Evolutionary conservation across 2,113 vertebrate species (phyloP).

Genomic region (Halcyon malimbica): DNA sequence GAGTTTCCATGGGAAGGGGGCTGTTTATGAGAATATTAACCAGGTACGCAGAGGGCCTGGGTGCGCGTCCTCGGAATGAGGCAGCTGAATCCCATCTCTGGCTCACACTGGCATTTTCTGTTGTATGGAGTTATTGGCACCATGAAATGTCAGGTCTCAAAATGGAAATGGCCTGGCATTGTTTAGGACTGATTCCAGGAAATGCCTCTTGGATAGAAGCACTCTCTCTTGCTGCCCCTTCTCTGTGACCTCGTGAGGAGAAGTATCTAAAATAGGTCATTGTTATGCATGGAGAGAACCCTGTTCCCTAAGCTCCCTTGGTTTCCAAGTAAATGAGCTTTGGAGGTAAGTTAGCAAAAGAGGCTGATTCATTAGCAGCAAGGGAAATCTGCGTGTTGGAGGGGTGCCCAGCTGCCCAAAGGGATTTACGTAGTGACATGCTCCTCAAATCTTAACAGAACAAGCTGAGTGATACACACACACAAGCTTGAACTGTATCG

Average conservation of each 20-base stretch:
- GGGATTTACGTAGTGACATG: slow-evolving; percentile 58
- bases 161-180: slow-evolving; percentile 65
- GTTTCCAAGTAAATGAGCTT: slow-evolving; percentile 73
- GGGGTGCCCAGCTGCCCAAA: slow-evolving; percentile 55
- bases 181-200: slow-evolving; percentile 55
- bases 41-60: not conserved
- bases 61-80: not conserved
- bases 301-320: slow-evolving; percentile 60
- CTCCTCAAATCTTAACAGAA: slow-evolving; percentile 40
- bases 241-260: not conserved
- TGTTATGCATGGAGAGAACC: slow-evolving; percentile 60
- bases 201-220: slow-evolving; percentile 44
- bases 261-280: slow-evolving; percentile 69
- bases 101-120: slow-evolving; percentile 2
- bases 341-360: slow-evolving; percentile 72
- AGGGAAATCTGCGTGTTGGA: slow-evolving; percentile 63
- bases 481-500: slow-evolving; percentile 49
- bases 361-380: slow-evolving; percentile 71
- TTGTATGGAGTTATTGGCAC: slow-evolving; percentile 3
- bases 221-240: slow-evolving; percentile 35
- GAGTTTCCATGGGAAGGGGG: not conserved
- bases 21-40: not conserved
- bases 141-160: slow-evolving; percentile 66
- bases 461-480: slow-evolving; percentile 34
- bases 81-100: slow-evolving; percentile 19